A percentile compares a stretch with the other conserved stretches of the same genome.
Conservation (phyloP, 2,113 vertebrate genomes). For the Cisticola juncidis region DNA sequence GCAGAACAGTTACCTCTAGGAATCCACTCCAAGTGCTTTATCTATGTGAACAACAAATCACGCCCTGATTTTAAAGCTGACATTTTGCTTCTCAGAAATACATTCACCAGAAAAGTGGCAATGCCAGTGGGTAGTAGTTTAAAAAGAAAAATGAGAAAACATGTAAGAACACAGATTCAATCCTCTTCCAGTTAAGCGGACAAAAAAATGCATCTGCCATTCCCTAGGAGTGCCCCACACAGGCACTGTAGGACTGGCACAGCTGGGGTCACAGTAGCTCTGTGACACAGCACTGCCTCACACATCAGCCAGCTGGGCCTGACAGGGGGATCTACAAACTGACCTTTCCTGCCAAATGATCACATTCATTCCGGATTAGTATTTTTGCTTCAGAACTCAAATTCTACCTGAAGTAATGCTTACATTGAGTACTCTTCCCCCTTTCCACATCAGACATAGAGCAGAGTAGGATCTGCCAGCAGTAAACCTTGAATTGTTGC, state of each 20-base stretch:
- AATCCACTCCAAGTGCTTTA: not conserved
- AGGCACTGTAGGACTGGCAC: not conserved
- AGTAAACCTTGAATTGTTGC: not conserved
- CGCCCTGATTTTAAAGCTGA: not conserved
- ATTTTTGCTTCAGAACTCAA: not conserved
- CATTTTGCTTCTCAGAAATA: not conserved
- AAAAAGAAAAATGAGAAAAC: not conserved
- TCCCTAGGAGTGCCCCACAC: not conserved
- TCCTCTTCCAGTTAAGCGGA: not conserved
- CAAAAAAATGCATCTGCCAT: not conserved
- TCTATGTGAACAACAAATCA: not conserved
- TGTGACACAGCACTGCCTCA: not conserved
- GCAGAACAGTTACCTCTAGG: not conserved
- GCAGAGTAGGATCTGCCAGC: not conserved
- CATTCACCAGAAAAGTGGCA: not conserved
- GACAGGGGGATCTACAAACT: not conserved
- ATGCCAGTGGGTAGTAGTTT: not conserved
- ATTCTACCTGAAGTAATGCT: not conserved
- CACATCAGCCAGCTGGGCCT: not conserved
- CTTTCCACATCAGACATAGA: not conserved
- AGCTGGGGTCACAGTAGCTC: not conserved
- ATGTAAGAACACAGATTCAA: not conserved
- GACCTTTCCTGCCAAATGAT: not conserved
- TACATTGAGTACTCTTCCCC: not conserved
- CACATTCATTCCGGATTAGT: not conserved